These are phyloP conservation scores for Pandemis corylana DNA, from an alignment of 2,888 invertebrate species.

Conservation along the genomic window DNA sequence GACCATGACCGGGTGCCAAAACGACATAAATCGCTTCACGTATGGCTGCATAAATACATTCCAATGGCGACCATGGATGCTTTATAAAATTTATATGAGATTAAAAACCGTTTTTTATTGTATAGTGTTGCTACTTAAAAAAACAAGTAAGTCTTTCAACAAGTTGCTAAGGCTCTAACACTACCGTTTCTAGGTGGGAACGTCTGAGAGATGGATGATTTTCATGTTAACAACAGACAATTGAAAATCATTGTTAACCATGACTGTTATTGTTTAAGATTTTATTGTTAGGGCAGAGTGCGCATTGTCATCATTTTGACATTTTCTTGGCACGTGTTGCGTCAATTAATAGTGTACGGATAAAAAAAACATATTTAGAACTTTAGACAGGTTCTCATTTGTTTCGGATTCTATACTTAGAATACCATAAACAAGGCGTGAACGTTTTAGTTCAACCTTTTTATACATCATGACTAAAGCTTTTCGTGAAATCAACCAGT, in stretches of 20 bases:
- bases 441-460: constrained; percentile 25
- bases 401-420: constrained; percentile 20
- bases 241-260: background rate
- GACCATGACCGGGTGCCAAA: constrained; percentile 39
- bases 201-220: background rate
- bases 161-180: background rate
- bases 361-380: background rate
- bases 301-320: background rate
- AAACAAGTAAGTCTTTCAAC: background rate
- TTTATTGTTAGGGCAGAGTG: background rate
- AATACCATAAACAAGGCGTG: constrained; percentile 25
- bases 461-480: constrained; percentile 30
- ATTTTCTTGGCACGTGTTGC: constrained; percentile 1
- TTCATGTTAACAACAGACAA: background rate
- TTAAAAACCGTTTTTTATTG: constrained; percentile 16
- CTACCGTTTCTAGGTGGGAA: background rate
- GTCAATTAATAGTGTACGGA: background rate
- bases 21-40: constrained; percentile 29
- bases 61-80: constrained; percentile 28
- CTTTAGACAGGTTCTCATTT: constrained; percentile 2
- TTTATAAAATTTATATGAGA: constrained; percentile 31
- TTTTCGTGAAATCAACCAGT: constrained; percentile 28
- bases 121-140: background rate
- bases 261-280: background rate
- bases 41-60: constrained; percentile 33